Base-by-base conservation (phyloP, 2,888 invertebrate genomes). In the Yponomeuta cagnagella region DNA sequence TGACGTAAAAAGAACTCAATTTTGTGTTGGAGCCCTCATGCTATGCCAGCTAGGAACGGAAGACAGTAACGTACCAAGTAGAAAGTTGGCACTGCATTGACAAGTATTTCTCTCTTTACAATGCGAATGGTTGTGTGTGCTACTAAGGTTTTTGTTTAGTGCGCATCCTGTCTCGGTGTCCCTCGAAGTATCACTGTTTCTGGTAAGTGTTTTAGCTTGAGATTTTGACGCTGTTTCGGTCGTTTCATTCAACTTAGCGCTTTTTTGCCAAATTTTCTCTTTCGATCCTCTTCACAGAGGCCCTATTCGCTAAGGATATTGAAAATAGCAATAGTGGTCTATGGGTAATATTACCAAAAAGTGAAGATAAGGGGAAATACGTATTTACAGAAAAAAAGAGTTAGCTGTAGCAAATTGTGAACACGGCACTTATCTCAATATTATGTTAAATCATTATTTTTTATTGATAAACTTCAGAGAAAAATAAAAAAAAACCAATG, bases 1-100 rank as follows among this genome's bases (percentile, higher is more conserved):
- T 73, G 69, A 73, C 74, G 76, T 77, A 78, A 79, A 78, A 78
- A 80, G 78, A 76, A 74, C 72, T 74, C 72, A 9, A 71, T 73
- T 74, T 74, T 76, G 75, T 76, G 75, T 74, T 58, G 15, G 52
- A 73, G 68, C 48, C 43, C 71, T 68, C 70, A 70, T 64, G 23
- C 68, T 52, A 58, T 52, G 12, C 48, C 68, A 23, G 30, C 33
- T 67, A 8, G 43, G 10, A 43, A 68, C 15, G 68, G 73, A 73
- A 73, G 72, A 72, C 74, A 73, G 75, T 74, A 75, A 76, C 75
- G 76, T 76, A 75, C 75, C 43, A 74, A 80, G 76, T 83, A 84
- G 85, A 85, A 85, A 85, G 85, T 85, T 80, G 76, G 77, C 77
- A 78, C 79, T 80, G 79, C 82, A 80, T 82, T 84, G 80, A 82